phyloP scores from a whole-genome alignment of 1,140 invertebrate genomes.

The Nebria ingens region DNA sequence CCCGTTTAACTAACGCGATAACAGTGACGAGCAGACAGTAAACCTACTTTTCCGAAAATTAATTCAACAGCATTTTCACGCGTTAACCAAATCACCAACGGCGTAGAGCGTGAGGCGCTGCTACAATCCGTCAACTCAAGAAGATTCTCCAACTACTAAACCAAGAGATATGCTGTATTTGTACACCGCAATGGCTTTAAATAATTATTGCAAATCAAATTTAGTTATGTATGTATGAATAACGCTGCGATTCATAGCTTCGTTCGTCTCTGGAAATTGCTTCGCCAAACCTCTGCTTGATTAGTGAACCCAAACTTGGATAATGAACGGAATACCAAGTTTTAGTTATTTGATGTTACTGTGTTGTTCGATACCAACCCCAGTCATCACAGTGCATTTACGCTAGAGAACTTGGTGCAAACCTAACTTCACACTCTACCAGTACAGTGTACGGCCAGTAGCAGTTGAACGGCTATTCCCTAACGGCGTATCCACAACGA shows the following conservation, averaged over 20 bases:
- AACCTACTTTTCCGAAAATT: no score
- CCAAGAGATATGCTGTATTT: no score
- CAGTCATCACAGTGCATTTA: conserved; percentile 1
- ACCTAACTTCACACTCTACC: background rate
- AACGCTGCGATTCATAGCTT: background rate
- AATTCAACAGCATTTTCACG: no score
- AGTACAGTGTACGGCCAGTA: background rate
- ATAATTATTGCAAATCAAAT: conserved; percentile 9
- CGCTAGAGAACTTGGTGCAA: background rate
- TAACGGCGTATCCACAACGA: background rate
- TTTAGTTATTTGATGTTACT: conserved; percentile 6
- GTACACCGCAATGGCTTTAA: background rate
- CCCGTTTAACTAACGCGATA: no score
- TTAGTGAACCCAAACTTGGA: conserved; percentile 1
- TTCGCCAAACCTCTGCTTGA: conserved; percentile 7
- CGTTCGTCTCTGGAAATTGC: background rate
- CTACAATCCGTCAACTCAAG: no score
- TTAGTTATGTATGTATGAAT: background rate
- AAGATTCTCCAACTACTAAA: no score
- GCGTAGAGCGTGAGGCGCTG: no score
- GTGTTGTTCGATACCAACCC: background rate
- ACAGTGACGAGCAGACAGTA: no score
- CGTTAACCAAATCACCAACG: no score
- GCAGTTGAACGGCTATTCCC: background rate
- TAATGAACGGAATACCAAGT: conserved; percentile 8